Conservation (phyloP, 2,888 invertebrate species). For the Spicauda simplicius region DNA sequence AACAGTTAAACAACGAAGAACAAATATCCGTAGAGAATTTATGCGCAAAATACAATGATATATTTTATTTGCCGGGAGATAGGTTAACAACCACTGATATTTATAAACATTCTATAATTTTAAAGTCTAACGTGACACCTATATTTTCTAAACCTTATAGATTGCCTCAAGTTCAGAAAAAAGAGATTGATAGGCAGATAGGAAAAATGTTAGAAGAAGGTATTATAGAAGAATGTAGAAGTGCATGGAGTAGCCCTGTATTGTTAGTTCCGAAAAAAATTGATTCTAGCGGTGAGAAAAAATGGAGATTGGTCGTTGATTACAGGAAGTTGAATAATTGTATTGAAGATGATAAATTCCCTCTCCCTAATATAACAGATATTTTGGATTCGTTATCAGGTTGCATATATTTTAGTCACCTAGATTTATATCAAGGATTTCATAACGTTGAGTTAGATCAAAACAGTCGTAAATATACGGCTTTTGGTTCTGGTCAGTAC, state of each 20-base stretch:
- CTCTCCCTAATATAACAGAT: too few relatives aligned
- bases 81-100: slow-evolving; percentile 10
- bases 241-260: slow-evolving; percentile 6
- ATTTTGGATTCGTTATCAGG: too few relatives aligned
- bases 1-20: too few relatives aligned
- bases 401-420: too few relatives aligned
- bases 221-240: slow-evolving; percentile 2
- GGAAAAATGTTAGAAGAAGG: slow-evolving; percentile 7
- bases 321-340: slow-evolving; percentile 19
- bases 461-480: too few relatives aligned
- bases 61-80: slow-evolving; percentile 21
- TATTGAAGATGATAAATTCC: slow-evolving; percentile 36
- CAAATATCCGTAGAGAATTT: too few relatives aligned
- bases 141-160: slow-evolving; percentile 23
- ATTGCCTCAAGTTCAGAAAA: slow-evolving; percentile 13
- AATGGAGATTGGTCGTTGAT: slow-evolving; percentile 4
- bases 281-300: not conserved
- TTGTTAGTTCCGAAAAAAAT: slow-evolving; percentile 3
- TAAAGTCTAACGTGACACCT: slow-evolving; percentile 11
- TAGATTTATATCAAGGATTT: too few relatives aligned
- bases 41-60: too few relatives aligned
- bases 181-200: slow-evolving; percentile 19
- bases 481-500: too few relatives aligned
- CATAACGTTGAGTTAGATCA: too few relatives aligned
- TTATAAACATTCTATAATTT: slow-evolving; percentile 6